A percentile compares a stretch with the other conserved stretches of the same genome.
Conservation (phyloP, 2,888 invertebrate genomes). For the Cheilosia impressa region DNA sequence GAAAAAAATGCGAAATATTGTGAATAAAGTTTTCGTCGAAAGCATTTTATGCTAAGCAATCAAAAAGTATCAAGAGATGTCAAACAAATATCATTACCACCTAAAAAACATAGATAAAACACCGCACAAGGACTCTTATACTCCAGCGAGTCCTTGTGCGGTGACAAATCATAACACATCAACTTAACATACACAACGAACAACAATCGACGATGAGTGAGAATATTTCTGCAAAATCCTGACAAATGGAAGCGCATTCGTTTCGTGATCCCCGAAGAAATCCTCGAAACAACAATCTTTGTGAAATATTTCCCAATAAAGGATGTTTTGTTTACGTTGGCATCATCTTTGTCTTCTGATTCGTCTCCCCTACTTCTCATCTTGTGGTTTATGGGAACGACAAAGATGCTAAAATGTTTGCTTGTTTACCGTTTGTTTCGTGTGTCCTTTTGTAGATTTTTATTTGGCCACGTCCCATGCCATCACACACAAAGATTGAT, state of each 20-base stretch:
- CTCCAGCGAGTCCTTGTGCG: constrained; percentile 31
- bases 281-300: constrained; percentile 51
- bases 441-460: constrained; percentile 30
- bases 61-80: constrained; percentile 73
- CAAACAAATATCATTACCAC: constrained; percentile 75
- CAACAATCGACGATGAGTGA: constrained; percentile 52
- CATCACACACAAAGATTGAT: constrained; percentile 72
- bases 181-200: constrained; percentile 30
- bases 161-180: constrained; percentile 64
- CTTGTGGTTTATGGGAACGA: constrained; percentile 69
- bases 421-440: constrained; percentile 48
- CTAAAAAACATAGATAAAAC: constrained; percentile 54
- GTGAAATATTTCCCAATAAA: constrained; percentile 44
- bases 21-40: constrained; percentile 51
- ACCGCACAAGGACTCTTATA: background rate
- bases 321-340: constrained; percentile 72
- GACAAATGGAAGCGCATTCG: constrained; percentile 68
- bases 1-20: background rate
- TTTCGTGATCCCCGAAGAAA: constrained; percentile 51
- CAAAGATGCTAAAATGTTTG: constrained; percentile 64
- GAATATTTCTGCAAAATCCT: constrained; percentile 63
- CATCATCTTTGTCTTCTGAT: constrained; percentile 65
- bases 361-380: constrained; percentile 19
- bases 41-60: constrained; percentile 69
- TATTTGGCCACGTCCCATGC: constrained; percentile 75